Percentiles rank a stretch among this genome's conserved stretches.
Evolutionary conservation across 2,797 vertebrate genomes (phyloP).

Genomic region (Aselliscus stoliczkanus): DNA sequence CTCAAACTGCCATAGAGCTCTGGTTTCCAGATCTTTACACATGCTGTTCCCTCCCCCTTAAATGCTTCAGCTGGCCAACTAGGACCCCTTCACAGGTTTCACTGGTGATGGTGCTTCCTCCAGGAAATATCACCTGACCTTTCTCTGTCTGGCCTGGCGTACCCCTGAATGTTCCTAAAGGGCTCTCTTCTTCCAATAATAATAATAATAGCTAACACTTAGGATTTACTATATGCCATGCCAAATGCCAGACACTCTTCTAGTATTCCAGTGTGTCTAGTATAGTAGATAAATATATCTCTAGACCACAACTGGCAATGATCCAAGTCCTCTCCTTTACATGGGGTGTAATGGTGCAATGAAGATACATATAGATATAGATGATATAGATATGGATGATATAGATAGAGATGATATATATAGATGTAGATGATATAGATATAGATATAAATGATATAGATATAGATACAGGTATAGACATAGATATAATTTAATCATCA

Average conservation of each 20-base stretch:
- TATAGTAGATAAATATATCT: neutral
- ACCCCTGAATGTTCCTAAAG: neutral
- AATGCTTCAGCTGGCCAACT: neutral
- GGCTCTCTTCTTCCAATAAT: neutral
- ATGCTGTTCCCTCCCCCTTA: rapidly evolving
- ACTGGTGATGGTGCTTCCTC: neutral
- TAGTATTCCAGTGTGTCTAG: neutral
- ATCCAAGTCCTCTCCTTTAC: neutral
- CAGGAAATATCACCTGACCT: neutral
- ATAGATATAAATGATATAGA: no score
- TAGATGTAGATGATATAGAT: neutral
- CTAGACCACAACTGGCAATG: neutral
- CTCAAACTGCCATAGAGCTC: neutral
- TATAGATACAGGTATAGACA: no score
- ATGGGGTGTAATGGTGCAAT: no score
- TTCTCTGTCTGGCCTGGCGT: neutral
- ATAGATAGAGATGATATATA: no score
- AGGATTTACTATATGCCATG: neutral
- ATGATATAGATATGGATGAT: no score
- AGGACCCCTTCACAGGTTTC: neutral
- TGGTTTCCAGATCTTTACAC: neutral
- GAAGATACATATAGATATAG: neutral
- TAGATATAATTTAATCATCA: neutral
- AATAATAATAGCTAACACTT: neutral
- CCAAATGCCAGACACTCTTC: no score